These are phyloP conservation scores for Ormia ochracea DNA, from an alignment of 2,888 invertebrate genomes.

Conservation along the genomic window DNA sequence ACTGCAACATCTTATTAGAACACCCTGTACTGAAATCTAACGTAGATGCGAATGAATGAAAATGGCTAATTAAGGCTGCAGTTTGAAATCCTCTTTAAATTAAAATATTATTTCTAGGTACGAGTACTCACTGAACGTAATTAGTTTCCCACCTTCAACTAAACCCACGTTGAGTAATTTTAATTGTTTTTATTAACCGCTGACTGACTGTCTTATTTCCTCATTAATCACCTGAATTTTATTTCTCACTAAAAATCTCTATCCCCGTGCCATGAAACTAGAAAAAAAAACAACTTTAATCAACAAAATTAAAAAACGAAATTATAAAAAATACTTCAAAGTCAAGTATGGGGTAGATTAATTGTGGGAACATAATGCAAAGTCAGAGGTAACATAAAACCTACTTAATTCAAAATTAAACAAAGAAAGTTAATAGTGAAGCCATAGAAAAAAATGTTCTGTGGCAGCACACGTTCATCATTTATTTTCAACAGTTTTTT, in stretches of 20 bases:
- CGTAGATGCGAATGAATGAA: too few species aligned
- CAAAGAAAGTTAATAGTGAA: conserved; percentile 25
- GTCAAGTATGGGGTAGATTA: conserved; percentile 47
- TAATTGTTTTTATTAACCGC: conserved; percentile 6
- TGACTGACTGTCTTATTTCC: neutral
- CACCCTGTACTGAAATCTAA: too few species aligned
- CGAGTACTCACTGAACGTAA: too few species aligned
- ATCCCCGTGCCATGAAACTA: neutral
- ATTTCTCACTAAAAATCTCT: neutral
- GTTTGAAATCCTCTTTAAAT: too few species aligned
- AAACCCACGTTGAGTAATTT: neutral
- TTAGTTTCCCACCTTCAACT: neutral
- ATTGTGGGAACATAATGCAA: conserved; percentile 12
- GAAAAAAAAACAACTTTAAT: conserved; percentile 3
- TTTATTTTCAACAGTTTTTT: conserved; percentile 53
- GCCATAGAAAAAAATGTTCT: conserved; percentile 35
- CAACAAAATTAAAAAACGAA: conserved; percentile 48
- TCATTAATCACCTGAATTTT: conserved; percentile 21
- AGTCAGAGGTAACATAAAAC: conserved; percentile 50
- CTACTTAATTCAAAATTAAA: conserved; percentile 55
- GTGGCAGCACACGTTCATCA: conserved; percentile 56
- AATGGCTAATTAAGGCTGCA: too few species aligned
- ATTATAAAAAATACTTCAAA: neutral
- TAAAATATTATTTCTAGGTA: too few species aligned
- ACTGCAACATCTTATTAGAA: too few species aligned